Base-by-base conservation (phyloP, 2,113 vertebrate species). In the Shinisaurus crocodilurus region DNA sequence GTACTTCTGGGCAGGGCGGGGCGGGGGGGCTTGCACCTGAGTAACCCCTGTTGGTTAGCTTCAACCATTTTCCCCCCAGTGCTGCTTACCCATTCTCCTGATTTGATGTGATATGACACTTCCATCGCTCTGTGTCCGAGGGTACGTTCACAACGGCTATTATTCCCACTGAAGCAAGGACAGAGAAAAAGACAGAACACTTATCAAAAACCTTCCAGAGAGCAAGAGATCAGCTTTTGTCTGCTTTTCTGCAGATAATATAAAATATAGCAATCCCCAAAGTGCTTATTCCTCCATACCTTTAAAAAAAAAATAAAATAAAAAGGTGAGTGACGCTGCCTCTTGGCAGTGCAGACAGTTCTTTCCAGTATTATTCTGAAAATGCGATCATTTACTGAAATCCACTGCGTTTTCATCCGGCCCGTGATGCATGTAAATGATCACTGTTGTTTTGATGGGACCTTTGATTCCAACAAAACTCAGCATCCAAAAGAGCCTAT, bases 71-170 rank as follows among this genome's bases (percentile, higher is more conserved):
- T 72, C 75, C 80, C 43, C 23, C 15, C 1, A 75, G 5, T 9
- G 8, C 23, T 54, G 23, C 48, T 89, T 92, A 48, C 82, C 54
- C 40, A 60, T 85, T 76, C n/a, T n/a, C 5, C 32, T 18, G 74
- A 82, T 27, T 70, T 63, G n/a, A 8, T 60, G 3, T 2, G n/a
- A 69, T 0, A 0, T 1, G 60, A 54, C 0, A 0, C n/a, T 70
- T 93, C 45, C 1, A 0, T 6, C 54, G 69, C 60, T 80, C 75
- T 76, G 76, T 48, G 3, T n/a, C 0, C 0, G 34, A 82, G 57
- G 10, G 4, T 37, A 48, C 50, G 15, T 43, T 85, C 15, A 20
- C 8, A 15, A 34, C 15, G 43, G 45, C 20, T 69, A 7, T 48
- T 3, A 1, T 6, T 60, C 23, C 27, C 81, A 63, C 65, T 0